Conservation (phyloP, 2,113 vertebrate genomes). For the Myanophis thanlyinensis region DNA sequence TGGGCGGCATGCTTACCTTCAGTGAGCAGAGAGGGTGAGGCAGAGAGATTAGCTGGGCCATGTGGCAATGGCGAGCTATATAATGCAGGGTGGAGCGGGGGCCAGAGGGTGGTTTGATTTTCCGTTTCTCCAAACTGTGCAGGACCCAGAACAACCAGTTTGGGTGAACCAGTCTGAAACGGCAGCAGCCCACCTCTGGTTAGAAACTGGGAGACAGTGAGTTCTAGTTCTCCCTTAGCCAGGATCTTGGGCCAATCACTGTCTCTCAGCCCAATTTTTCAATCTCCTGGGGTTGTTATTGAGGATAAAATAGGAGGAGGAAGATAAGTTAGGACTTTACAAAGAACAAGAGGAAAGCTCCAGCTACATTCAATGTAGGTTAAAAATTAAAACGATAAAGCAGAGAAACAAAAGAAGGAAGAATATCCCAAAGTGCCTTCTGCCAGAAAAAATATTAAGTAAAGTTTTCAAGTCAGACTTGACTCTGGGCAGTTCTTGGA, state of each 20-base stretch:
- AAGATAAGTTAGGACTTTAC: not conserved
- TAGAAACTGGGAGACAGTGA: not conserved
- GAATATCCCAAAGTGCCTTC: not conserved
- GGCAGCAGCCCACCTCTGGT: no score
- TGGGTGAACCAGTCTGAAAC: no score
- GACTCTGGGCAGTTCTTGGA: not conserved
- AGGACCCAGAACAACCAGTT: no score
- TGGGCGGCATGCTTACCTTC: no score
- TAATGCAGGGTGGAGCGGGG: no score
- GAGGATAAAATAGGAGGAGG: not conserved
- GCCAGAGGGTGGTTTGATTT: no score
- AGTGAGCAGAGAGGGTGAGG: no score
- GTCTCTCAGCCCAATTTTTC: not conserved
- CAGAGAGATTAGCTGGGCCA: no score
- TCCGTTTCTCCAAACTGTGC: no score
- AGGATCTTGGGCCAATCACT: not conserved
- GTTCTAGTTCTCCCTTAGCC: not conserved
- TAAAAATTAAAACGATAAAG: not conserved
- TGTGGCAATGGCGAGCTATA: no score
- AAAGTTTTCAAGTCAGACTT: not conserved
- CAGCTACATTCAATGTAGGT: not conserved
- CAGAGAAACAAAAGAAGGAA: not conserved
- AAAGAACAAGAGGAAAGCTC: not conserved
- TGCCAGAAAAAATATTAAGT: not conserved
- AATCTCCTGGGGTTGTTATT: not conserved